A percentile compares a stretch with the other conserved stretches of the same genome.
phyloP scores from a whole-genome alignment of 2,797 vertebrate genomes.

The Lepilemur septentrionalis region DNA sequence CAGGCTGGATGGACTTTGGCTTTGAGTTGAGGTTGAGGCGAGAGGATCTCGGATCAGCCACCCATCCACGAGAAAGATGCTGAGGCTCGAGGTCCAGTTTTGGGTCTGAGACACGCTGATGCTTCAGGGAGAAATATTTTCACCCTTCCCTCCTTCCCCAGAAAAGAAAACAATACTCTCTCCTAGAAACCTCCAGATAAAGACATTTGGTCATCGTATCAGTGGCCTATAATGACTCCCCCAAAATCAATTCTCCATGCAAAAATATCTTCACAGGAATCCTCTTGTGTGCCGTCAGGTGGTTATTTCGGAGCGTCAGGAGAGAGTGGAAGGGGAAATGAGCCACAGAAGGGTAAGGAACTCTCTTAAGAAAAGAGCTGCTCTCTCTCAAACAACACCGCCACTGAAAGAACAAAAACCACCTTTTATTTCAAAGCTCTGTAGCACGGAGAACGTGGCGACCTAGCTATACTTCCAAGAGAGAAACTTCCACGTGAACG shows the following conservation, averaged over 20 bases:
- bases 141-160: neutral
- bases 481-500: neutral
- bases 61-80: neutral
- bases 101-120: neutral
- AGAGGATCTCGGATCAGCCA: neutral
- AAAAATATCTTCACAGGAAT: neutral
- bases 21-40: neutral
- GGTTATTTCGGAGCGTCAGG: neutral
- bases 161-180: neutral
- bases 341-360: neutral
- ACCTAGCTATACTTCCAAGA: neutral
- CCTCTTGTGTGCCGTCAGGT: neutral
- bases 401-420: neutral
- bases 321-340: neutral
- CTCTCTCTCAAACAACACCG: neutral
- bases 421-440: neutral
- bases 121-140: conserved; percentile 8
- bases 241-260: neutral
- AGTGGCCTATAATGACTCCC: neutral
- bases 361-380: neutral
- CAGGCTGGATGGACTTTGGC: neutral
- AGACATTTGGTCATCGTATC: neutral
- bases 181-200: neutral
- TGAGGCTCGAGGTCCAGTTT: neutral
- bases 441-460: neutral